Percentiles rank a stretch among this genome's conserved stretches.
Conservation (phyloP, 1,140 invertebrate species). For the Panagrolaimus sp. region DNA sequence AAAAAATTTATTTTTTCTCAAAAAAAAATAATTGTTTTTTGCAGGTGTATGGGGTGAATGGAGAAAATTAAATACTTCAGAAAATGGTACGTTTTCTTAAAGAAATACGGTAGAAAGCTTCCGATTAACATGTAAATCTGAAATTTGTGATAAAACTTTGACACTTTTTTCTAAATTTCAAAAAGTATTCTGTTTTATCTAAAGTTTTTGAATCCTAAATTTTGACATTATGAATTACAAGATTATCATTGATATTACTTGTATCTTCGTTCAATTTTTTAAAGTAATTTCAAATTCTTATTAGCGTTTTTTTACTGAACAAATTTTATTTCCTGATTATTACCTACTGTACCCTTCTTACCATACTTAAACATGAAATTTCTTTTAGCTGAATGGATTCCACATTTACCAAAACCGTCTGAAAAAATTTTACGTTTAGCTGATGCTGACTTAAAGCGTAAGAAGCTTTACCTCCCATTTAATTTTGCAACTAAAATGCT, state of each 20-base stretch:
- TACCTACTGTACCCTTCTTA: too few relatives aligned
- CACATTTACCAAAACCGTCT: conserved; percentile 51
- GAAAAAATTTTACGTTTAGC: conserved; percentile 44
- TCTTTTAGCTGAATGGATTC: conserved; percentile 53
- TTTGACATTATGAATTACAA: too few relatives aligned
- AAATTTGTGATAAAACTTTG: too few relatives aligned
- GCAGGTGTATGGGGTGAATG: conserved; percentile 54
- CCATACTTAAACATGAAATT: not conserved
- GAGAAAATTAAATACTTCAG: conserved; percentile 41
- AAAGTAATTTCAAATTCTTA: too few relatives aligned
- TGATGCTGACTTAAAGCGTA: conserved; percentile 50
- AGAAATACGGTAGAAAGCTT: too few relatives aligned
- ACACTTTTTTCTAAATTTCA: not conserved
- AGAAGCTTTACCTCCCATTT: conserved; percentile 6
- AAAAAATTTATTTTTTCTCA: too few relatives aligned
- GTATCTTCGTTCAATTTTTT: too few relatives aligned
- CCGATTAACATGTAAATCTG: too few relatives aligned
- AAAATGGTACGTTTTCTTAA: conserved; percentile 13
- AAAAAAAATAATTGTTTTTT: too few relatives aligned
- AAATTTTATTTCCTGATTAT: conserved; percentile 2
- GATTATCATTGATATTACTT: too few relatives aligned
- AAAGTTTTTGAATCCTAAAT: too few relatives aligned
- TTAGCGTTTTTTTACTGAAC: not conserved
- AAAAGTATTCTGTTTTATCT: too few relatives aligned
- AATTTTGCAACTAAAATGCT: not conserved